A percentile compares a stretch with the other conserved stretches of the same genome.
These are phyloP conservation scores for Indicator maculatus DNA, from an alignment of 2,113 vertebrate genomes.

Conservation along the genomic window DNA sequence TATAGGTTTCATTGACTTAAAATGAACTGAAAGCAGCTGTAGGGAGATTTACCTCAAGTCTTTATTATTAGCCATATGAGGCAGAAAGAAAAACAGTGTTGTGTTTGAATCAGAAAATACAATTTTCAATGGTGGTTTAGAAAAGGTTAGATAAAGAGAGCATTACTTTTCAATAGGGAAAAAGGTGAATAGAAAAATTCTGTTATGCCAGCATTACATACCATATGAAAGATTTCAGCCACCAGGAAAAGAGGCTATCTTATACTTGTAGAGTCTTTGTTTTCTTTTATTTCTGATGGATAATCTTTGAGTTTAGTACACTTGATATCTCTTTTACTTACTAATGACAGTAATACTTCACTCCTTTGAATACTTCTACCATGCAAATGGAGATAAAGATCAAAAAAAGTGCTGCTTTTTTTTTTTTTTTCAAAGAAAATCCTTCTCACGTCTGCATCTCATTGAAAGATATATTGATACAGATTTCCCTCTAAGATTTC, in stretches of 20 bases:
- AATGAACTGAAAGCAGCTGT: constrained; percentile 93
- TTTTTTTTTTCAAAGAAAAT: constrained; percentile 24
- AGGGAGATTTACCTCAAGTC: constrained; percentile 92
- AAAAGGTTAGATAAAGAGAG: constrained; percentile 68
- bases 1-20: constrained; percentile 95
- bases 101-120: constrained; percentile 80
- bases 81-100: constrained; percentile 88
- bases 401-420: background rate
- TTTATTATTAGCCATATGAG: constrained; percentile 90
- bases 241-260: background rate
- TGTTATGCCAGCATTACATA: constrained; percentile 59
- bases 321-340: constrained; percentile 48
- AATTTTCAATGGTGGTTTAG: constrained; percentile 81
- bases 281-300: constrained; percentile 62
- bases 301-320: constrained; percentile 45
- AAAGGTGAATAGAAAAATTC: constrained; percentile 70
- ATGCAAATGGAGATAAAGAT: constrained; percentile 54
- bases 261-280: constrained; percentile 3
- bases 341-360: constrained; percentile 42
- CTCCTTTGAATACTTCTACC: constrained; percentile 34
- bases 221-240: constrained; percentile 28
- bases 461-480: background rate
- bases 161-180: constrained; percentile 43
- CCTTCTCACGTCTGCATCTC: background rate
- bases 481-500: background rate